phyloP scores from a whole-genome alignment of 2,888 invertebrate genomes.

The Atherix ibis region DNA sequence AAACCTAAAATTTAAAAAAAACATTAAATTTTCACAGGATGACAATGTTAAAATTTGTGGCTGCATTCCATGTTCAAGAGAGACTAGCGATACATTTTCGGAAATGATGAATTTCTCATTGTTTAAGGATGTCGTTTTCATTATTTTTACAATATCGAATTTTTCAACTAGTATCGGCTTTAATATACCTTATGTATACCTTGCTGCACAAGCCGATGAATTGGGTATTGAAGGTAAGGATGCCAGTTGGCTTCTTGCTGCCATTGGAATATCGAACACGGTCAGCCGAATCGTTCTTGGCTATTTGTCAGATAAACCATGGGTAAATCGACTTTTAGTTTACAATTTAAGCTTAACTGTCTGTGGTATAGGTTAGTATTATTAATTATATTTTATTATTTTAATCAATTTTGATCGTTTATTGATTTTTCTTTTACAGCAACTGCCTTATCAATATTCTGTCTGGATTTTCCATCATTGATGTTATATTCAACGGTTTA shows the following conservation, averaged over 20 bases:
- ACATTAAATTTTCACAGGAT: no score
- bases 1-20: no score
- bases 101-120: conserved; percentile 79
- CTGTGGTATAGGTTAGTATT: conserved; percentile 66
- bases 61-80: conserved; percentile 49
- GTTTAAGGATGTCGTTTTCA: conserved; percentile 69
- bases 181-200: conserved; percentile 83
- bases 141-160: conserved; percentile 84
- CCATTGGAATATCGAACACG: conserved; percentile 77
- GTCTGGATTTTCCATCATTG: conserved; percentile 54
- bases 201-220: conserved; percentile 54
- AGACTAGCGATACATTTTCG: conserved; percentile 51
- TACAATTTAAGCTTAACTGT: conserved; percentile 79
- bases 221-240: conserved; percentile 39
- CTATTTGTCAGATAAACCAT: conserved; percentile 73
- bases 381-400: neutral
- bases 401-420: neutral
- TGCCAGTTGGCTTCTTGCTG: conserved; percentile 56
- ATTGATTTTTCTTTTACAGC: conserved; percentile 36
- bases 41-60: conserved; percentile 37
- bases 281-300: conserved; percentile 79
- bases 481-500: conserved; percentile 63
- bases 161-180: conserved; percentile 79
- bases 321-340: conserved; percentile 78
- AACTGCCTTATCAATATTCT: conserved; percentile 64